Base-by-base conservation (phyloP, 92 coral and sea anemone genomes). In the Zoanthus solanderi region DNA sequence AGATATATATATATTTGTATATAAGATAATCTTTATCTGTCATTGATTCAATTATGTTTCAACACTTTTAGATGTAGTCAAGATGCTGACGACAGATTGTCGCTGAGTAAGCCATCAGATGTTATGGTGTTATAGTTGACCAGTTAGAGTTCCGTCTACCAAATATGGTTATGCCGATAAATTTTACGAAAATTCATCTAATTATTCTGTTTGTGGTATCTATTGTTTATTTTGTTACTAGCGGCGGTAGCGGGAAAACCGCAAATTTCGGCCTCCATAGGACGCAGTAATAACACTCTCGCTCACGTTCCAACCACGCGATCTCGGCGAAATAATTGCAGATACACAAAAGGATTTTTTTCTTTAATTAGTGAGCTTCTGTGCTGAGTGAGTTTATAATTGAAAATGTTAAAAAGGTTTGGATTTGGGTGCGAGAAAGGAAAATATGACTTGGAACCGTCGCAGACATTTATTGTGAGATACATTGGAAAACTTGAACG, bases 381-480 rank as follows among this genome's bases (percentile, higher is more conserved):
- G 18, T 65, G 15, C 16, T 8, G 69, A 16, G 28, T 4, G 30
- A 75, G 58, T 68, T 17, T 12, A 44, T 48, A 65, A 69, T 82
- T 28, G 72, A 44, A 66, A 65, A 71, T 74, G 89, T 83, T 72
- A 42, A 91, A 89, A 72, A 87, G 93, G 30, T 28, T 94, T 50
- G 91, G 93, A 73, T 66, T 94, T 17, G 92, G 89, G 69, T 63
- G 91, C 32, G 89, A 87, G 42, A 92, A 87, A 69, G 87, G 88
- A 73, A 92, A 90, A 71, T 95, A 95, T 83, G 89, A 93, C 48
- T 42, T 95, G 12, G 92, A 93, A 46, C 95, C 94, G 4, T 53
- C 90, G 11, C 87, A 85, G 71, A 87, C 94, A n/a, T 95, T 93
- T 52, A 92, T 95, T 65, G 98, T 93, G n/a, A 91, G 95, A 15